phyloP scores from a whole-genome alignment of 2,797 vertebrate species.

The Phoeniculus purpureus region DNA sequence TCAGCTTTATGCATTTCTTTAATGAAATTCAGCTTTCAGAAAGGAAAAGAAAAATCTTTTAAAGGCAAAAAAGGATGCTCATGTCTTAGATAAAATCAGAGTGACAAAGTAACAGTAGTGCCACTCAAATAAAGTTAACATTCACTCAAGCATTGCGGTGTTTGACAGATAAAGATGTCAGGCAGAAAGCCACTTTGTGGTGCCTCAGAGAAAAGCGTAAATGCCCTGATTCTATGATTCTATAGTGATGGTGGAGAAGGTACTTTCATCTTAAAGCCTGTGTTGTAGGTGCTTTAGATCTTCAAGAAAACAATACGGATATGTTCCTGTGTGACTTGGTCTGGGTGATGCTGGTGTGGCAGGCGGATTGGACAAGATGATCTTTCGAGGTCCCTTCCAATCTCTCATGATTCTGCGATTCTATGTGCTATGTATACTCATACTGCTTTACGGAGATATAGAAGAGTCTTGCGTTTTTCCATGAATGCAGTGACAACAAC shows the following conservation, averaged over 20 bases:
- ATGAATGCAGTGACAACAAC: background rate
- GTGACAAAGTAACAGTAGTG: background rate
- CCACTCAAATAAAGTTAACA: background rate
- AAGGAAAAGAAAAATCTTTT: background rate
- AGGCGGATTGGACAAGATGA: too few relatives aligned
- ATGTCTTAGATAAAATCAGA: background rate
- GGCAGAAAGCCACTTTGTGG: background rate
- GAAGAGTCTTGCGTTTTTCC: background rate
- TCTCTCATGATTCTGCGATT: too few relatives aligned
- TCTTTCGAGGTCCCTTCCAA: too few relatives aligned
- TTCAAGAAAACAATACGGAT: too few relatives aligned
- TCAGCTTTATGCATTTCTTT: background rate
- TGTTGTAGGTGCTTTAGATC: too few relatives aligned
- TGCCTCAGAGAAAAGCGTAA: background rate
- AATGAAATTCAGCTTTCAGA: background rate
- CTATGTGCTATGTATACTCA: background rate
- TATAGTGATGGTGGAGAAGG: too few relatives aligned
- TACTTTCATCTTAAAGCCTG: too few relatives aligned
- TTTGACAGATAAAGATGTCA: background rate
- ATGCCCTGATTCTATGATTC: too few relatives aligned
- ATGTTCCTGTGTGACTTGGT: too few relatives aligned
- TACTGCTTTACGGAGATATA: background rate
- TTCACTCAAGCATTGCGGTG: background rate
- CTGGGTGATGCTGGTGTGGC: too few relatives aligned
- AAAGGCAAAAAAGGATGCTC: background rate